Percentiles rank a stretch among this genome's conserved stretches.
These are phyloP conservation scores for Lydus trimaculatus DNA, from an alignment of 2,888 invertebrate genomes.

Conservation along the genomic window DNA sequence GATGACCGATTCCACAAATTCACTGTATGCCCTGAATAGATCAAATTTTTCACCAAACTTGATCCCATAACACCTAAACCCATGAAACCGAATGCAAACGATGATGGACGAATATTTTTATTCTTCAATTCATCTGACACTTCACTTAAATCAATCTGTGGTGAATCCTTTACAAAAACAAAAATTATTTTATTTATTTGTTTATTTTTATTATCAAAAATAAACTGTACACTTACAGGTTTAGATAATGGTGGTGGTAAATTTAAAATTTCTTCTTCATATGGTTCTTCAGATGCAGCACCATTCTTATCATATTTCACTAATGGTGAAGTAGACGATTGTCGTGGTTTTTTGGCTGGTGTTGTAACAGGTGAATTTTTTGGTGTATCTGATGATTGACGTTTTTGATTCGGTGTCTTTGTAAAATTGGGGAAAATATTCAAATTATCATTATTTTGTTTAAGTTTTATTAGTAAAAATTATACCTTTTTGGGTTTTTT, in stretches of 20 bases:
- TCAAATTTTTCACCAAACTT: conserved; percentile 93
- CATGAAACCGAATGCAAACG: conserved; percentile 90
- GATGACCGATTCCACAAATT: conserved; percentile 93
- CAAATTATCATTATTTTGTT: not conserved
- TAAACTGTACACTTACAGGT: conserved; percentile 67
- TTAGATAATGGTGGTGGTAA: conserved; percentile 72
- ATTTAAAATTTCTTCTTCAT: conserved; percentile 63
- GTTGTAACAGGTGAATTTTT: conserved; percentile 5
- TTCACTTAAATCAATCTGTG: conserved; percentile 78
- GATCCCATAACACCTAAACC: conserved; percentile 96
- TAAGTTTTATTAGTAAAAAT: conserved; percentile 6
- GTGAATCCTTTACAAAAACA: conserved; percentile 52
- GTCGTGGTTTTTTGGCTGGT: conserved; percentile 30
- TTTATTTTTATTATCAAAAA: conserved; percentile 12
- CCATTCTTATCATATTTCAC: conserved; percentile 62
- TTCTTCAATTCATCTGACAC: conserved; percentile 80
- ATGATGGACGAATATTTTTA: conserved; percentile 86
- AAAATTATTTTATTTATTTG: not conserved
- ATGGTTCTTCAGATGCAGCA: conserved; percentile 62
- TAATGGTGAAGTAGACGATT: conserved; percentile 55
- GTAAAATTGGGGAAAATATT: not conserved
- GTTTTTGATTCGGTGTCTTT: conserved; percentile 1
- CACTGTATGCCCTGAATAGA: conserved; percentile 93
- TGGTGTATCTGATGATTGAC: conserved; percentile 22
- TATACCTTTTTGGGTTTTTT: conserved; percentile 48